Conservation (phyloP, 1,140 invertebrate genomes). For the Drosophila bocki region DNA sequence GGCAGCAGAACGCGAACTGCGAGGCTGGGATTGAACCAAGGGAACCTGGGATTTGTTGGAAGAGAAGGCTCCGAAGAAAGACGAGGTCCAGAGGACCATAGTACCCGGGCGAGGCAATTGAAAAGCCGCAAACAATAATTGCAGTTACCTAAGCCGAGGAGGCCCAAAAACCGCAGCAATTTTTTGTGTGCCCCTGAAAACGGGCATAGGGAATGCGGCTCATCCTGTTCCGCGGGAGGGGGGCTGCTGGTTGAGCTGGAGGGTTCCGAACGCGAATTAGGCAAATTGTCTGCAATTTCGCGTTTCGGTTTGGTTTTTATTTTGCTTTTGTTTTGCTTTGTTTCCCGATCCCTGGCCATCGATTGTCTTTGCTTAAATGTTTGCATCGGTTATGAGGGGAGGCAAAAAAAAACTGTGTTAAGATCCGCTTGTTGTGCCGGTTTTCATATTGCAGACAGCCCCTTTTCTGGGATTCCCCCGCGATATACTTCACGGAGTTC, state of each 20-base stretch:
- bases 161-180: conserved; percentile 64
- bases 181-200: conserved; percentile 43
- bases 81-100: neutral
- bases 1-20: conserved; percentile 39
- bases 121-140: conserved; percentile 83
- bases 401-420: conserved; percentile 62
- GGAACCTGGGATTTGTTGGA: neutral
- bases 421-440: conserved; percentile 55
- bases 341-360: conserved; percentile 52
- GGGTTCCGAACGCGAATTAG: conserved; percentile 63
- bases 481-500: conserved; percentile 58
- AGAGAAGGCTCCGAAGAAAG: neutral
- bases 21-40: conserved; percentile 18
- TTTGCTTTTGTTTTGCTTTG: conserved; percentile 3
- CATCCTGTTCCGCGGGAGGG: conserved; percentile 56
- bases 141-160: conserved; percentile 67
- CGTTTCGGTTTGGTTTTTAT: conserved; percentile 16
- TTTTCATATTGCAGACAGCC: conserved; percentile 55
- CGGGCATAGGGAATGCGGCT: conserved; percentile 62
- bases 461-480: conserved; percentile 27
- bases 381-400: conserved; percentile 5
- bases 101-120: conserved; percentile 59
- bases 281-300: conserved; percentile 79
- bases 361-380: conserved; percentile 70
- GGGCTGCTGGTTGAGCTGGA: neutral